phyloP scores from a whole-genome alignment of 1,140 invertebrate genomes.

The Delia radicum region DNA sequence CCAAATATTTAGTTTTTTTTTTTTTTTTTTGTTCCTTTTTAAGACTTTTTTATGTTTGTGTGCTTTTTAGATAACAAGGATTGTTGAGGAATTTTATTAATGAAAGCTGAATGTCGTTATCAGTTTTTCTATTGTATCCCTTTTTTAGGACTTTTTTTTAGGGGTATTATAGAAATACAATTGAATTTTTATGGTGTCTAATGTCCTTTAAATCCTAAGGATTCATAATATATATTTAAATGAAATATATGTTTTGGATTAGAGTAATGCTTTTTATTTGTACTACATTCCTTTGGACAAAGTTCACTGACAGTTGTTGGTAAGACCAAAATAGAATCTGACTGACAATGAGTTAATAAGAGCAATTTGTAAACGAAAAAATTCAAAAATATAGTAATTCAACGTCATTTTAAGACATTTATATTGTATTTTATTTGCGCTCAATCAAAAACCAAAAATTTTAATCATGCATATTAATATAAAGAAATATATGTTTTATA shows the following conservation, averaged over 20 bases:
- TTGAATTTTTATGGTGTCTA: constrained; percentile 2
- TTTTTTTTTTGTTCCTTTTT: background rate
- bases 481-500: too few relatives aligned
- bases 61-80: background rate
- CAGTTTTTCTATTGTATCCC: background rate
- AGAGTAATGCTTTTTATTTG: background rate
- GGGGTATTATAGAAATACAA: background rate
- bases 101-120: background rate
- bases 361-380: too few relatives aligned
- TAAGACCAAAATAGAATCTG: too few relatives aligned
- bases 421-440: too few relatives aligned
- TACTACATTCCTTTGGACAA: background rate
- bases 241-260: background rate
- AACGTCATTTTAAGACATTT: too few relatives aligned
- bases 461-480: too few relatives aligned
- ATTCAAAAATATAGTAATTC: too few relatives aligned
- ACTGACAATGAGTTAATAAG: too few relatives aligned
- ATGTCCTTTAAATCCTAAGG: background rate
- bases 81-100: background rate
- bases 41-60: background rate
- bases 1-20: background rate
- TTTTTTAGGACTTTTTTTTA: background rate
- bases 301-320: too few relatives aligned
- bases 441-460: too few relatives aligned
- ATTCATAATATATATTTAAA: background rate